Evolutionary conservation across 1,140 invertebrate species (phyloP).

Genomic region (Aphaenogaster floridana): DNA sequence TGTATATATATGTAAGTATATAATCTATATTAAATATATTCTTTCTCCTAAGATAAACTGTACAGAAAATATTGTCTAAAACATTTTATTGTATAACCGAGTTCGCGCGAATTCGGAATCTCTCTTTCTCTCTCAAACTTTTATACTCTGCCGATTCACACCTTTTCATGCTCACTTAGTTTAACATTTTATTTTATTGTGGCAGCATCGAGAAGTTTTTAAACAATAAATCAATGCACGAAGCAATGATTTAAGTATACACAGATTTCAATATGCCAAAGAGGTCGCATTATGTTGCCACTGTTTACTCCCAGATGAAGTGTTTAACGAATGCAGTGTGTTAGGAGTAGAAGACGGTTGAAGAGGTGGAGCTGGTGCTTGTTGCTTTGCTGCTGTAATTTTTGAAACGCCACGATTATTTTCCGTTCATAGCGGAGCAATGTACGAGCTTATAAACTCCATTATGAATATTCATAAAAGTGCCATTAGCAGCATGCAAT

Average conservation of each 20-base stretch:
- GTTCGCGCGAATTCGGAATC: slow-evolving; percentile 1
- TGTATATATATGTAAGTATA: slow-evolving; percentile 36
- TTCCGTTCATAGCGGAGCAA: slow-evolving; percentile 10
- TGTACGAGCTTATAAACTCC: neutral
- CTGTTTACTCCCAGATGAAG: slow-evolving; percentile 79
- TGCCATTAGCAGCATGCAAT: slow-evolving; percentile 35
- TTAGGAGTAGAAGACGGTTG: slow-evolving; percentile 79
- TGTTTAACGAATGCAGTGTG: slow-evolving; percentile 79
- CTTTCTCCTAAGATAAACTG: slow-evolving; percentile 64
- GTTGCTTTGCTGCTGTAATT: slow-evolving; percentile 85
- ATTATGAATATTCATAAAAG: slow-evolving; percentile 7
- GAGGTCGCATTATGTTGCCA: slow-evolving; percentile 81
- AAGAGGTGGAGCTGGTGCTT: slow-evolving; percentile 83
- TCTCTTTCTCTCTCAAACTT: slow-evolving; percentile 9
- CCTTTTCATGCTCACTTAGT: slow-evolving; percentile 40
- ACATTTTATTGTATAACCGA: slow-evolving; percentile 59
- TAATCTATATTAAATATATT: slow-evolving; percentile 59
- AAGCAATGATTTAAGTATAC: slow-evolving; percentile 70
- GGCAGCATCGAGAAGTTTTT: slow-evolving; percentile 42
- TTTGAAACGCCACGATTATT: slow-evolving; percentile 75
- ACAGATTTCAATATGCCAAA: slow-evolving; percentile 78
- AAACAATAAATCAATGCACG: slow-evolving; percentile 53
- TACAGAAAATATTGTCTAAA: slow-evolving; percentile 63
- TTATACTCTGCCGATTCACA: slow-evolving; percentile 43
- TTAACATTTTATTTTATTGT: slow-evolving; percentile 40